phyloP scores from a whole-genome alignment of 1,140 invertebrate species.

The Bombus waltoni region DNA sequence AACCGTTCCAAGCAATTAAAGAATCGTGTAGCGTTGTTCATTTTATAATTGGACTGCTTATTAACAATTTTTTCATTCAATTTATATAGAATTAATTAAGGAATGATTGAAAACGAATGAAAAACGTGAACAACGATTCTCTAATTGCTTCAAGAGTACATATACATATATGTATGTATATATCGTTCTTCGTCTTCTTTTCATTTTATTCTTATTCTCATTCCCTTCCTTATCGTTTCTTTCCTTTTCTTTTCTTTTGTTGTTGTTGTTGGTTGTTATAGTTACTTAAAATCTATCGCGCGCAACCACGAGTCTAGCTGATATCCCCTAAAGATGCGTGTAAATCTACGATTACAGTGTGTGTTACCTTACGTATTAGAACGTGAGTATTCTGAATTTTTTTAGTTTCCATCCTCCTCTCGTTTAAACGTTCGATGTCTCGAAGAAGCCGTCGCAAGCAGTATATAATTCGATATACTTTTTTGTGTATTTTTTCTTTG shows the following conservation, averaged over 20 bases:
- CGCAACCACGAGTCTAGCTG: conserved; percentile 38
- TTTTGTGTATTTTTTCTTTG: conserved; percentile 53
- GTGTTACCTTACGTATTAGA: conserved; percentile 38
- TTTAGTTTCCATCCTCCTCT: conserved; percentile 13
- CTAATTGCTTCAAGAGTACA: not conserved
- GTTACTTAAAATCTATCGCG: conserved; percentile 54
- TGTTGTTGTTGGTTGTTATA: not conserved
- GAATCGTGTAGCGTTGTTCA: not conserved
- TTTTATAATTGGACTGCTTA: not conserved
- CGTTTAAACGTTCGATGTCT: conserved; percentile 74
- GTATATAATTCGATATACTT: conserved; percentile 57
- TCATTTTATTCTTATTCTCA: not conserved
- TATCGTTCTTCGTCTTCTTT: not conserved
- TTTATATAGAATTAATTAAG: not conserved
- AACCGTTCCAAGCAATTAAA: not conserved
- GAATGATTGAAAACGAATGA: not conserved
- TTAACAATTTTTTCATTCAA: not conserved
- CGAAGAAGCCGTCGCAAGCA: conserved; percentile 76
- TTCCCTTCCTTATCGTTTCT: not conserved
- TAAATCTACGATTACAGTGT: conserved; percentile 55
- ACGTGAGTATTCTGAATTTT: conserved; percentile 29
- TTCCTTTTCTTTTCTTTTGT: not conserved
- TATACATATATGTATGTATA: too few species aligned
- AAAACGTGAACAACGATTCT: not conserved
- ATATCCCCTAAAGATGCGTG: conserved; percentile 54